Percentiles rank a stretch among this genome's conserved stretches.
These are phyloP conservation scores for Drosophila colorata DNA, from an alignment of 2,888 invertebrate genomes.

Conservation along the genomic window DNA sequence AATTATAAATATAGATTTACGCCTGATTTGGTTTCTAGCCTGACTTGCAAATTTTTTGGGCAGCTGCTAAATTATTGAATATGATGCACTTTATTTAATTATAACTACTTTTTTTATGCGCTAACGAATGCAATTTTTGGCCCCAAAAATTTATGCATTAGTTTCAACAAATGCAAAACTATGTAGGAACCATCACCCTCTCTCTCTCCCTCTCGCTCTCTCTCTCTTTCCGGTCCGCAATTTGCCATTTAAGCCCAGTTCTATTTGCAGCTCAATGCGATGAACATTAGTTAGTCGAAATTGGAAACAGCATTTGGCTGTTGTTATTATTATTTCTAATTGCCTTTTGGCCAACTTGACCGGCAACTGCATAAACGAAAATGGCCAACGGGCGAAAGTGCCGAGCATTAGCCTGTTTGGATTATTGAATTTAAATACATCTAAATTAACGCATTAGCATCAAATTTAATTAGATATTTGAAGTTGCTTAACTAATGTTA, in stretches of 20 bases:
- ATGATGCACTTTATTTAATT: conserved; percentile 68
- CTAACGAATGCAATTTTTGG: conserved; percentile 14
- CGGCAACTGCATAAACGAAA: conserved; percentile 25
- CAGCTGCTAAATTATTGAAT: conserved; percentile 55
- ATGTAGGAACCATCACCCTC: neutral
- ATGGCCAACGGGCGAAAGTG: conserved; percentile 28
- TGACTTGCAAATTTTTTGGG: conserved; percentile 33
- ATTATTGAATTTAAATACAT: conserved; percentile 42
- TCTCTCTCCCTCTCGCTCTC: neutral
- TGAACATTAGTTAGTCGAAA: conserved; percentile 51
- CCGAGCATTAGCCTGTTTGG: conserved; percentile 14
- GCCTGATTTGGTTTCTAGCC: conserved; percentile 8
- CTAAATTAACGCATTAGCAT: conserved; percentile 61
- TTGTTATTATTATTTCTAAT: conserved; percentile 74
- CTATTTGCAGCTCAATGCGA: conserved; percentile 44
- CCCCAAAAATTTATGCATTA: conserved; percentile 37
- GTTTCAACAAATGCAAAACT: conserved; percentile 10
- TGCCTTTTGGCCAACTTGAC: conserved; percentile 41
- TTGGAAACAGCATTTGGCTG: conserved; percentile 50
- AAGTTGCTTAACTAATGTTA: conserved; percentile 1
- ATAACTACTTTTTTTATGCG: conserved; percentile 37
- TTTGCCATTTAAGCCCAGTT: conserved; percentile 28
- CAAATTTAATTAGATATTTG: conserved; percentile 45
- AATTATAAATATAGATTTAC: conserved; percentile 45
- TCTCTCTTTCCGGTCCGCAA: neutral